Evolutionary conservation across 2,888 invertebrate species (phyloP).

Genomic region (Pemphredon lugubris): DNA sequence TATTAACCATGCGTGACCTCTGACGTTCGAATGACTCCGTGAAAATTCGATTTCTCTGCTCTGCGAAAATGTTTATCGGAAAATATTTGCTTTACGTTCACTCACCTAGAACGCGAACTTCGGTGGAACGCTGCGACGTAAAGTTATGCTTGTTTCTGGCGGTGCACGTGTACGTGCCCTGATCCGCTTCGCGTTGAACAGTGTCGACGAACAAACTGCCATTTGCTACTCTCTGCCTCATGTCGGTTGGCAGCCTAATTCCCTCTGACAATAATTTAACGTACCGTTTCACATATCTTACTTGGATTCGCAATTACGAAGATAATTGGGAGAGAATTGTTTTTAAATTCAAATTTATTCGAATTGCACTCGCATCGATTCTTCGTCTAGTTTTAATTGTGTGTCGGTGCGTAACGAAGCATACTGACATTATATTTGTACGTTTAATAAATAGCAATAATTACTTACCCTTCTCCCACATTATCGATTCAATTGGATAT

Average conservation of each 20-base stretch:
- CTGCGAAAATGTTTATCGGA: slow-evolving; percentile 30
- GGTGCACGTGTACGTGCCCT: slow-evolving; percentile 83
- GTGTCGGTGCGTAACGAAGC: too few relatives aligned
- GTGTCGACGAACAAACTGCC: slow-evolving; percentile 82
- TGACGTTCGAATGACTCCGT: slow-evolving; percentile 8
- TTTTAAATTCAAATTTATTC: too few relatives aligned
- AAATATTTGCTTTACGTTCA: slow-evolving; percentile 47
- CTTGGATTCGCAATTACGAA: too few relatives aligned
- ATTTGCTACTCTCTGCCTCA: slow-evolving; percentile 82
- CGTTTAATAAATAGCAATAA: not conserved
- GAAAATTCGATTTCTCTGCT: slow-evolving; percentile 25
- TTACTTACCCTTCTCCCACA: slow-evolving; percentile 83
- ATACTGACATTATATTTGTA: too few relatives aligned
- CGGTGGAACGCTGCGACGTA: slow-evolving; percentile 79
- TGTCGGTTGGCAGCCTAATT: slow-evolving; percentile 82
- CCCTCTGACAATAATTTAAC: slow-evolving; percentile 78
- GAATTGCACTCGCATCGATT: too few relatives aligned
- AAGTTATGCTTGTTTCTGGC: slow-evolving; percentile 82
- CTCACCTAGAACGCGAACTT: slow-evolving; percentile 81
- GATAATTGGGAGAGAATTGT: not conserved
- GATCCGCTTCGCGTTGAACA: slow-evolving; percentile 82
- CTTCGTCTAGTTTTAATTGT: too few relatives aligned
- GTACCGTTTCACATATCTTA: too few relatives aligned
- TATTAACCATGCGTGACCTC: slow-evolving; percentile 28
- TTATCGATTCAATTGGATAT: slow-evolving; percentile 82